Evolutionary conservation across 1,140 invertebrate species (phyloP).

Genomic region (Cydia splendana): DNA sequence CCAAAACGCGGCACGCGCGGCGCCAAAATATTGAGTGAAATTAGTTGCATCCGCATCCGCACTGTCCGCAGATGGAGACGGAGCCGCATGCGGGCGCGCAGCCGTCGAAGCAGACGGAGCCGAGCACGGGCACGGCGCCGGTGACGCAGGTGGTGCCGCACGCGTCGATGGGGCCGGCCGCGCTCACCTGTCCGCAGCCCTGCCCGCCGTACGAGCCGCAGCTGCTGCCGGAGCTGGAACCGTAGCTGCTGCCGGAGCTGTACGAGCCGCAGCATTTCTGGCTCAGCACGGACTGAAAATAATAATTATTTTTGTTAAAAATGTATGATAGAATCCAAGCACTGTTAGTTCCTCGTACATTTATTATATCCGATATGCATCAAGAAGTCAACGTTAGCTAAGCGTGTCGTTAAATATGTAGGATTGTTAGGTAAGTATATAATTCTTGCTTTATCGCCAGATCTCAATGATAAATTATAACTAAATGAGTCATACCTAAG

Average conservation of each 20-base stretch:
- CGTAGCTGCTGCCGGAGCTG: neutral
- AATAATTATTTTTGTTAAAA: neutral
- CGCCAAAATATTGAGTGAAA: too few species aligned
- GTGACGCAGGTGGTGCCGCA: conserved; percentile 47
- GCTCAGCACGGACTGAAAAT: conserved; percentile 8
- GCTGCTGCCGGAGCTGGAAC: neutral
- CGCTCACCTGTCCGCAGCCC: conserved; percentile 50
- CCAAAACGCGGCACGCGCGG: too few species aligned
- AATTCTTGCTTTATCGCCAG: too few species aligned
- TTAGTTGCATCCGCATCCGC: conserved; percentile 40
- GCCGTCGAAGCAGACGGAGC: conserved; percentile 50
- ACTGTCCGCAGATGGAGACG: conserved; percentile 50
- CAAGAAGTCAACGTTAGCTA: too few species aligned
- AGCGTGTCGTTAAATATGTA: too few species aligned
- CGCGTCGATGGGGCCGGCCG: conserved; percentile 50
- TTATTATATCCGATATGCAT: too few species aligned
- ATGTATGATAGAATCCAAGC: too few species aligned
- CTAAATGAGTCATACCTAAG: too few species aligned
- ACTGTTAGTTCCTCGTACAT: too few species aligned
- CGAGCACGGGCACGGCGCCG: conserved; percentile 52
- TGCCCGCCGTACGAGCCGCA: conserved; percentile 48
- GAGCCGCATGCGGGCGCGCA: conserved; percentile 51
- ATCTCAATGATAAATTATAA: too few species aligned
- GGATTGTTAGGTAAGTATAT: too few species aligned
- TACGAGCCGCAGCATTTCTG: neutral